A percentile compares a stretch with the other conserved stretches of the same genome.
Evolutionary conservation across 2,888 invertebrate genomes (phyloP).

Genomic region (Microplitis deprimator): DNA sequence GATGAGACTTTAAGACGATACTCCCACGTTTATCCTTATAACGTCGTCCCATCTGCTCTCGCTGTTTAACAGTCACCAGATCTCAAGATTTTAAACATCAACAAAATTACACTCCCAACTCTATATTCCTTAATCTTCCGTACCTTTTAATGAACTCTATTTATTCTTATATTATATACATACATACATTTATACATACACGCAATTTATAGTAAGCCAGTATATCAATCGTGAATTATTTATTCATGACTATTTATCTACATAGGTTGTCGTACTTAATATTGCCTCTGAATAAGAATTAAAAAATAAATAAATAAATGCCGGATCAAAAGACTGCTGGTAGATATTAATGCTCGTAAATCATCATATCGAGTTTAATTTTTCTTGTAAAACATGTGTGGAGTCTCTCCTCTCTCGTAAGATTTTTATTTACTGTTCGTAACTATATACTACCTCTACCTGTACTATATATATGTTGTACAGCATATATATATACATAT

Average conservation of each 20-base stretch:
- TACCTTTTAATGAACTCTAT: conserved; percentile 33
- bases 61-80: conserved; percentile 35
- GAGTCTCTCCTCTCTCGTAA: neutral
- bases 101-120: neutral
- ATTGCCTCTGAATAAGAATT: conserved; percentile 17
- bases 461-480: too few relatives aligned
- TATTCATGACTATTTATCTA: neutral
- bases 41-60: conserved; percentile 34
- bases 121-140: neutral
- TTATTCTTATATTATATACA: conserved; percentile 14
- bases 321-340: neutral
- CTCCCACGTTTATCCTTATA: conserved; percentile 41
- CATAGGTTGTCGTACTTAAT: neutral
- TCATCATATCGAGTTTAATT: conserved; percentile 24
- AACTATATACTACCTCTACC: too few relatives aligned
- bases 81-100: conserved; percentile 17
- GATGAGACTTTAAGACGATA: conserved; percentile 18
- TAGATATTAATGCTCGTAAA: conserved; percentile 21
- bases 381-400: conserved; percentile 23
- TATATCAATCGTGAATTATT: neutral
- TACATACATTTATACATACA: neutral
- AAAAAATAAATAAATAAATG: conserved; percentile 10
- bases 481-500: too few relatives aligned
- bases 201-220: neutral
- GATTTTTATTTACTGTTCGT: conserved; percentile 13